Conservation (phyloP, 2,888 invertebrate species). For the Nysson spinosus region DNA sequence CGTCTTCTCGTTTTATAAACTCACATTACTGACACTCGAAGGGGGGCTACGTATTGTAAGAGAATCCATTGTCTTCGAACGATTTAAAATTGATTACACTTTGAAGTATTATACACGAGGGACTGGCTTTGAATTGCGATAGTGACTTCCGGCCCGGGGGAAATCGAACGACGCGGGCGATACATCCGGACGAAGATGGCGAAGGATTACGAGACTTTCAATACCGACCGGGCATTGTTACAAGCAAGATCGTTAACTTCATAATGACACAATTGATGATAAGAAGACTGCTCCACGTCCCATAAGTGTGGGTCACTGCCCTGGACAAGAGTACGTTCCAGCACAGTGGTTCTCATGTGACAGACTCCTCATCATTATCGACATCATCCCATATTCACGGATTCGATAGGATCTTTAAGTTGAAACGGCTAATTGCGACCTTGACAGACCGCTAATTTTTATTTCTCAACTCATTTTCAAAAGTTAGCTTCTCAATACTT, state of each 20-base stretch:
- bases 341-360: slow-evolving; percentile 51
- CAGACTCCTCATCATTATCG: too few relatives aligned
- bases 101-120: slow-evolving; percentile 26
- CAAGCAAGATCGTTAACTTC: slow-evolving; percentile 68
- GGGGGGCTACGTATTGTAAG: too few relatives aligned
- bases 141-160: slow-evolving; percentile 51
- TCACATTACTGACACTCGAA: too few relatives aligned
- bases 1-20: too few relatives aligned
- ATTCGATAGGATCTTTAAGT: too few relatives aligned
- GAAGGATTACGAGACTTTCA: slow-evolving; percentile 60
- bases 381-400: too few relatives aligned
- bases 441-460: too few relatives aligned
- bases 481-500: too few relatives aligned
- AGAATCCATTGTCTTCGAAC: slow-evolving; percentile 37
- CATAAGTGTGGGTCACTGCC: slow-evolving; percentile 56
- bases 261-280: slow-evolving; percentile 70
- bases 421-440: too few relatives aligned
- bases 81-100: slow-evolving; percentile 53
- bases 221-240: slow-evolving; percentile 61
- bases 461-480: too few relatives aligned
- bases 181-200: slow-evolving; percentile 53
- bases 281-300: slow-evolving; percentile 54
- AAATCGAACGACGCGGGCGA: slow-evolving; percentile 58
- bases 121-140: slow-evolving; percentile 41
- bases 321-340: slow-evolving; percentile 40